Percentiles rank a stretch among this genome's conserved stretches.
These are phyloP conservation scores for Brachyptera putata DNA, from an alignment of 2,888 invertebrate genomes.

Conservation along the genomic window DNA sequence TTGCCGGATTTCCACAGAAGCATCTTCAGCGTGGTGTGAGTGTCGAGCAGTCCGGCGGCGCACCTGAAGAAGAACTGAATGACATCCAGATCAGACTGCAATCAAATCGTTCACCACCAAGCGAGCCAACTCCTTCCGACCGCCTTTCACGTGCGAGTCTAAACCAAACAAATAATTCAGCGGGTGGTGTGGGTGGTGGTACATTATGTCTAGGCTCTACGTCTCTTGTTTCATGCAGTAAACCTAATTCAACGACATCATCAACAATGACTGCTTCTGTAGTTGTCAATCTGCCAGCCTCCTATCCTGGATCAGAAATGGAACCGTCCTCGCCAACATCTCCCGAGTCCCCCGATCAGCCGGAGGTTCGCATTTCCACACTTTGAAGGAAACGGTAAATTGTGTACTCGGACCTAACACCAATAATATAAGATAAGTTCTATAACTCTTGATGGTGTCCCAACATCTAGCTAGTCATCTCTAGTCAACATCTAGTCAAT, in stretches of 20 bases:
- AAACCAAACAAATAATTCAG: conserved; percentile 31
- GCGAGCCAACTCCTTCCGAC: conserved; percentile 34
- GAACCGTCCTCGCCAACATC: conserved; percentile 38
- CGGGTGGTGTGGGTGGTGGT: conserved; percentile 25
- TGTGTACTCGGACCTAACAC: conserved; percentile 2
- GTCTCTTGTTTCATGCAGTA: conserved; percentile 38
- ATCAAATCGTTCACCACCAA: conserved; percentile 34
- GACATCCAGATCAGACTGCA: conserved; percentile 46
- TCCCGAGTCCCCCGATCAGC: conserved; percentile 37
- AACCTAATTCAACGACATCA: conserved; percentile 41
- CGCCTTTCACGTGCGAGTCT: conserved; percentile 34
- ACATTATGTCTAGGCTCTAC: conserved; percentile 21
- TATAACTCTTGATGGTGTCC: conserved; percentile 6
- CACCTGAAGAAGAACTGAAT: conserved; percentile 45
- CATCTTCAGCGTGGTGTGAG: conserved; percentile 37
- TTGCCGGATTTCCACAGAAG: conserved; percentile 36
- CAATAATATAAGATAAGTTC: conserved; percentile 14
- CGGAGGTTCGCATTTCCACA: conserved; percentile 40
- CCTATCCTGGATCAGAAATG: conserved; percentile 41
- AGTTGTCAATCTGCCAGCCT: conserved; percentile 41
- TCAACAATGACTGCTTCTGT: conserved; percentile 41
- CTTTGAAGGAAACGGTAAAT: conserved; percentile 20
- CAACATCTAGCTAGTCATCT: not conserved
- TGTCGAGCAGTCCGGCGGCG: conserved; percentile 38
- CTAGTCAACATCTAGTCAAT: not conserved